Base-by-base conservation (phyloP, 2,888 invertebrate genomes). In the Embidobia sp. region DNA sequence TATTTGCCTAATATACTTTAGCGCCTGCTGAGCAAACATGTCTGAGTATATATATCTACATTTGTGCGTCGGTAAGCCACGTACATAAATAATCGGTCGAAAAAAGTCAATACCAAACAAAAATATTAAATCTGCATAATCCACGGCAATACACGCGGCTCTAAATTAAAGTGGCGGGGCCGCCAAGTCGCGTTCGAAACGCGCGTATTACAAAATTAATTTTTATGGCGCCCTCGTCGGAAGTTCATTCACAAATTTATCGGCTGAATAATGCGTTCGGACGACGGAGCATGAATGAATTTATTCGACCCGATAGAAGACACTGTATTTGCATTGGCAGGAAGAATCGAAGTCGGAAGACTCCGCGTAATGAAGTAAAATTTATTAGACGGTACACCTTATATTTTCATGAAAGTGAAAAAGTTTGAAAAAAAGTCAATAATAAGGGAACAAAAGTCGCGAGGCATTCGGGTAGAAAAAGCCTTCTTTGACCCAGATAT, bases 401-500 rank as follows among this genome's bases (percentile, higher is more conserved):
- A 67, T 22, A n/a, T 67, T 67, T 55, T 64, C 67, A 51, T 26
- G 13, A 55, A 67, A 74, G 61, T 66, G 40, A 66, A 74, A 51
- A 67, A 53, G 61, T 66, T 61, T 13, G 13, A 37, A 42, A 51
- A 59, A 66, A 73, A 48, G 53, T 61, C 48, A 63, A 75, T 67
- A 75, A 67, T 67, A 53, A 55, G 19, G 35, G 35, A 55, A 75
- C 61, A 61, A 63, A 75, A 53, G 64, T 57, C 53, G 53, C 42
- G 42, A 48, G 46, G 57, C 40, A 49, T 72, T 67, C 51, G 22
- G 35, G 57, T 53, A 40, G 53, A 77, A 59, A 63, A 64, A 77
- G 49, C 40, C 55, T 48, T 35, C 29, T 67, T 33, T 73, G 75
- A 80, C 78, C 69, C 63, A 76, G 73, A 80, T 77, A 80, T 79